Evolutionary conservation across 2,888 invertebrate species (phyloP), one percentile per base, ranked within the genome.

Genomic region (Dicyrtomina minuta): DNA sequence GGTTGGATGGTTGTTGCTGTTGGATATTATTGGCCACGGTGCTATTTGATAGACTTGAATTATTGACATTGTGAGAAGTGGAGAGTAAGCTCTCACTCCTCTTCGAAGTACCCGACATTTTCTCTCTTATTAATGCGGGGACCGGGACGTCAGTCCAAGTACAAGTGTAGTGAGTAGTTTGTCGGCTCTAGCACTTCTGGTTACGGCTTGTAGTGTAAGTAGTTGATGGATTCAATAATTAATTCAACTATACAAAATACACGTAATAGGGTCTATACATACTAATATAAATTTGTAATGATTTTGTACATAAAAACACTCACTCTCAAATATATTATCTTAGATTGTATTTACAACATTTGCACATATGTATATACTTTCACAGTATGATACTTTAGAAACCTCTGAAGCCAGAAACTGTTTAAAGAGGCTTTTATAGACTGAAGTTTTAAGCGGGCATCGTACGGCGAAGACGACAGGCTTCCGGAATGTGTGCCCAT

Each of bases 381-480:
- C 33, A 8, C 4, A 33, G 33, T 33, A 3, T 33, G 33, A 33
- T 33, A 33, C 33, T 5, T 33, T 3, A 33, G 4, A n/a, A n/a
- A n/a, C n/a, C n/a, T n/a, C n/a, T n/a, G n/a, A n/a, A n/a, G n/a
- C n/a, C n/a, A n/a, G n/a, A n/a, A n/a, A n/a, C n/a, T n/a, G n/a
- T n/a, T n/a, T n/a, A n/a, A n/a, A n/a, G n/a, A n/a, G n/a, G n/a
- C n/a, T n/a, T n/a, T n/a, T n/a, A 46, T 39, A 33, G 33, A 64
- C n/a, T n/a, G n/a, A n/a, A n/a, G n/a, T 49, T 64, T 61, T 64
- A 51, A 64, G 64, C 64, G 64, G 64, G 64, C 33, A 20, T 8
- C 4, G 33, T 33, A 33, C 33, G 33, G 33, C n/a, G 33, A 5
- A 33, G 4, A 33, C 33, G 3, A 5, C 3, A 3, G 8, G n/a